Base-by-base conservation (phyloP, 2,888 invertebrate species). In the Agonum fuliginosum region DNA sequence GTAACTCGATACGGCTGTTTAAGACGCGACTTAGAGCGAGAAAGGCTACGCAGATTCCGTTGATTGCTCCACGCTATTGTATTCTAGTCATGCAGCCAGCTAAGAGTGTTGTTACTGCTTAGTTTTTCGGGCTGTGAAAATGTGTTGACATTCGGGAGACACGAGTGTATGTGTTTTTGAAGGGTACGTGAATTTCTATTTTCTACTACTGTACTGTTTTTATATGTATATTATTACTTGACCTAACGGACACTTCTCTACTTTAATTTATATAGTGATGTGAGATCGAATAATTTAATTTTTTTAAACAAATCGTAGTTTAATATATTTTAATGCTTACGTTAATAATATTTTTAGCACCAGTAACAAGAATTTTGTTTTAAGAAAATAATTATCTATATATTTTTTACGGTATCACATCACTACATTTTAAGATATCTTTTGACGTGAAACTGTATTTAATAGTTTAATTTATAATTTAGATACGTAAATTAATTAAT, bases 81-180 rank as follows among this genome's bases (percentile, higher is more conserved):
- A 77, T 82, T 84, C 84, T 84, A 84, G 84, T 84, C 83, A 83
- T 81, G 76, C 83, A 84, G 83, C 83, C 83, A 81, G 80, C 80
- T 82, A 80, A 81, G 81, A 79, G 80, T 80, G 78, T 43, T 75
- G 54, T 69, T 70, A 77, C 69, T 70, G 70, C 77, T 77, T 77
- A 41, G 69, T 70, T 70, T 37, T 77, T 34, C 30, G 70, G 77
- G 77, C 77, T 77, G 77, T 77, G 77, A 77, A 62, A 77, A 37
- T 70, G 76, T 76, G 65, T 70, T 75, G 75, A 46, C 67, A 67
- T 67, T 48, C 67, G 48, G 43, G 30, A 62, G 30, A 67, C 51
- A 75, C 75, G 65, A 67, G 37, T 51, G 67, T 65, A 43, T 67
- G 20, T 46, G 27, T 58, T 73, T 34, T 20, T 51, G 54, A 72